phyloP scores from a whole-genome alignment of 2,888 invertebrate genomes.

The Pherbina coryleti region DNA sequence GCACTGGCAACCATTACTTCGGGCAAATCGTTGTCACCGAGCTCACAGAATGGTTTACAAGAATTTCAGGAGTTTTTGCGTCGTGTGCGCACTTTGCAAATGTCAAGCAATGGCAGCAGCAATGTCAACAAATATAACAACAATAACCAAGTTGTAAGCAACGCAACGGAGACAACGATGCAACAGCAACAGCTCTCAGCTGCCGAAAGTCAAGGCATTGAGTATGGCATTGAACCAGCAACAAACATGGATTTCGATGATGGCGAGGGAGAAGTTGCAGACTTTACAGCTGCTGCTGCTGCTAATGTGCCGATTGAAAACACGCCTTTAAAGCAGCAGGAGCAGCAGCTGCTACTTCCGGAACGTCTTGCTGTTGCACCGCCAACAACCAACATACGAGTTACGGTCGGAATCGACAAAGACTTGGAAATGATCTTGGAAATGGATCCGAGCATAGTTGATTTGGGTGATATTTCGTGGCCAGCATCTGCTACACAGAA shows the following conservation, averaged over 20 bases:
- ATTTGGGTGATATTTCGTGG: slow-evolving; percentile 64
- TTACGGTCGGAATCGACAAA: slow-evolving; percentile 74
- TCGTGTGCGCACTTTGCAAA: slow-evolving; percentile 59
- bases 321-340: slow-evolving; percentile 26
- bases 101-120: slow-evolving; percentile 43
- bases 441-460: slow-evolving; percentile 75
- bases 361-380: slow-evolving; percentile 34
- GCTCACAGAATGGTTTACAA: slow-evolving; percentile 45
- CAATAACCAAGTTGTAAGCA: neutral
- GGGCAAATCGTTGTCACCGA: slow-evolving; percentile 23
- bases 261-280: neutral
- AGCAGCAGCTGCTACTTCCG: slow-evolving; percentile 30
- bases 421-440: slow-evolving; percentile 75
- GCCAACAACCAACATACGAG: slow-evolving; percentile 62
- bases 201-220: slow-evolving; percentile 48
- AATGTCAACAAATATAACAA: neutral
- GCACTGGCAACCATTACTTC: slow-evolving; percentile 9
- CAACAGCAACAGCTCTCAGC: neutral
- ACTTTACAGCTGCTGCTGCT: too few relatives aligned
- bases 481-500: slow-evolving; percentile 53
- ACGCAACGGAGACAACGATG: neutral
- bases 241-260: slow-evolving; percentile 53
- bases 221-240: slow-evolving; percentile 60
- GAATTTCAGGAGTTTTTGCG: slow-evolving; percentile 62
- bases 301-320: neutral